phyloP scores from a whole-genome alignment of 2,113 vertebrate species.

The Siniperca knerii region DNA sequence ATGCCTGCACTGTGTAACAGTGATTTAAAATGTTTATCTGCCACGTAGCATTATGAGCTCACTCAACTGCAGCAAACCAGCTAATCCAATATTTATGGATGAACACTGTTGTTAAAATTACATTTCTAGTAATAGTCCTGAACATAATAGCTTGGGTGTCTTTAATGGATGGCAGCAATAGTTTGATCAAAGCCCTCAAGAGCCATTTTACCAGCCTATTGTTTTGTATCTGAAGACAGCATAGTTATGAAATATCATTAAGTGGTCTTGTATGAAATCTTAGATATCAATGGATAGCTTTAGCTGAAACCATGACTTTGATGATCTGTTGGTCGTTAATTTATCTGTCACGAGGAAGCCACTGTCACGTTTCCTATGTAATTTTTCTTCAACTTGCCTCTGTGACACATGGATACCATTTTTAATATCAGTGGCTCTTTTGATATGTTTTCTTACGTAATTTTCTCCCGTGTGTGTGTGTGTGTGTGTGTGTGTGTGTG shows the following conservation, averaged over 20 bases:
- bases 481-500: too few relatives aligned
- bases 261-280: neutral
- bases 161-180: constrained; percentile 17
- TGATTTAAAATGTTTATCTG: constrained; percentile 25
- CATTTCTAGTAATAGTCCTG: constrained; percentile 1
- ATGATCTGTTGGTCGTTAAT: neutral
- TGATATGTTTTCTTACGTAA: neutral
- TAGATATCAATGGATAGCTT: constrained; percentile 1
- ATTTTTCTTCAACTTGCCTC: neutral
- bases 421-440: neutral
- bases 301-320: neutral
- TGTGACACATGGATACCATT: neutral
- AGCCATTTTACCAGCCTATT: constrained; percentile 10
- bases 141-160: neutral
- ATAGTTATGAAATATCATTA: neutral
- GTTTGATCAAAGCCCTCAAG: neutral
- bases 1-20: neutral
- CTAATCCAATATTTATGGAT: constrained; percentile 28
- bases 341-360: neutral
- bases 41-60: neutral
- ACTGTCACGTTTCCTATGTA: neutral
- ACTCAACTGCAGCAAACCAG: constrained; percentile 23
- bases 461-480: neutral
- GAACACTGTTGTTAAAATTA: constrained; percentile 10
- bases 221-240: neutral